Evolutionary conservation across 2,797 vertebrate species (phyloP).

Genomic region (Falco cherrug): DNA sequence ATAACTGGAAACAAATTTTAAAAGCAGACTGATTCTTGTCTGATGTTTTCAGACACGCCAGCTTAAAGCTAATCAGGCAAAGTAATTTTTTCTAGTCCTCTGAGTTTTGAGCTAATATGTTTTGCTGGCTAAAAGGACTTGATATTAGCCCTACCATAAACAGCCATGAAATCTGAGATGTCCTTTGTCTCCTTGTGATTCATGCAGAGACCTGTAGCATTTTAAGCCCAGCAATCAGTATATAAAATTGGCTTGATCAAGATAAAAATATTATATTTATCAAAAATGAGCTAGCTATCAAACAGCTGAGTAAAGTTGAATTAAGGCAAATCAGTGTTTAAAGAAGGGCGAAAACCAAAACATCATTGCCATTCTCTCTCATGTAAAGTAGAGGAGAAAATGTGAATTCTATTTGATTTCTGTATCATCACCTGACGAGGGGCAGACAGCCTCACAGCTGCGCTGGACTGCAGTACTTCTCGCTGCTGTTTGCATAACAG

Average conservation of each 20-base stretch:
- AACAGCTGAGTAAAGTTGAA: background rate
- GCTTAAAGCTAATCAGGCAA: slow-evolving; percentile 57
- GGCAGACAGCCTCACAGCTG: background rate
- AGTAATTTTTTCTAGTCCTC: slow-evolving; percentile 50
- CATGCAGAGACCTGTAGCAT: background rate
- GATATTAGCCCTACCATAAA: slow-evolving; percentile 21
- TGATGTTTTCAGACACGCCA: slow-evolving; percentile 39
- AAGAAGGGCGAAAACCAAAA: background rate
- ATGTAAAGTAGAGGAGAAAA: background rate
- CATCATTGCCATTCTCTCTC: background rate
- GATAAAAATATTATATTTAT: background rate
- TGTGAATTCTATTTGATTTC: background rate
- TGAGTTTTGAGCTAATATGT: slow-evolving; percentile 48
- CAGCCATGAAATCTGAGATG: slow-evolving; percentile 18
- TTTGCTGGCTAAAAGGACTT: slow-evolving; percentile 56
- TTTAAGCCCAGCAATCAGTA: background rate
- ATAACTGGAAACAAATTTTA: slow-evolving; percentile 35
- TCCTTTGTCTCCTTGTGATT: background rate
- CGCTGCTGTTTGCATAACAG: background rate
- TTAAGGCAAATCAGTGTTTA: background rate
- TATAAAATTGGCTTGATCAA: background rate
- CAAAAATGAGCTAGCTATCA: background rate
- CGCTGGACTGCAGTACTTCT: background rate
- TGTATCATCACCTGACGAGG: background rate
- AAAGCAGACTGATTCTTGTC: slow-evolving; percentile 5